Evolutionary conservation across 2,797 vertebrate genomes (phyloP), one percentile per base, ranked within the genome.

Genomic region (Cyprinella venusta): DNA sequence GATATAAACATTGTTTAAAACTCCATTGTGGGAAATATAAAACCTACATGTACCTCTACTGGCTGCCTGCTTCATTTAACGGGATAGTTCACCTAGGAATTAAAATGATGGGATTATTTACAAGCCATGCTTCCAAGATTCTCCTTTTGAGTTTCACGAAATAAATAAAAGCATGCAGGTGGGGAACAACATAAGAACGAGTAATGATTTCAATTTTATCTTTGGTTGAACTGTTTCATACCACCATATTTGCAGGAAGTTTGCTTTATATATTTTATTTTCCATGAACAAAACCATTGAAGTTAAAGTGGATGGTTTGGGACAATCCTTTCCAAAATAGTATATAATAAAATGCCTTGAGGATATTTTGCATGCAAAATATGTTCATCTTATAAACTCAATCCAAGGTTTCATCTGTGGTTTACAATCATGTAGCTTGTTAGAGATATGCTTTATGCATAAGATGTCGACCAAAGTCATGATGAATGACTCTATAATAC

Each of bases 401-500:
- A 33, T 68, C 40, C 64, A 52, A 50, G 13, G 19, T 36, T 30
- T 24, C 21, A 48, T 78, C 45, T 74, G 18, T 40, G 42, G 36
- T 42, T 78, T 76, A 74, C 50, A 68, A 9, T 33, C 30, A 64
- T 16, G 40, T 36, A 59, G 61, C 21, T 81, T 87, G 67, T 80
- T 77, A 83, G 40, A 71, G 8, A 80, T 79, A 36, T 74, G 77
- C 48, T n/a, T 64, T 82, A 78, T 83, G 74, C 61, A 78, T 64
- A 83, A 64, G 59, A 63, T 78, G 69, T 61, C 6, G 54, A 42
- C 67, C 33, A 40, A 56, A 77, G 36, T 74, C 19, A 64, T 86
- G 78, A 86, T 78, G 36, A 26, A 77, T 71, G 45, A 70, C 19
- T 38, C 19, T 48, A n/a, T 56, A 80, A 80, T 71, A 50, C 56